These are phyloP conservation scores for Lagria hirta DNA, from an alignment of 2,888 invertebrate species.

Conservation along the genomic window DNA sequence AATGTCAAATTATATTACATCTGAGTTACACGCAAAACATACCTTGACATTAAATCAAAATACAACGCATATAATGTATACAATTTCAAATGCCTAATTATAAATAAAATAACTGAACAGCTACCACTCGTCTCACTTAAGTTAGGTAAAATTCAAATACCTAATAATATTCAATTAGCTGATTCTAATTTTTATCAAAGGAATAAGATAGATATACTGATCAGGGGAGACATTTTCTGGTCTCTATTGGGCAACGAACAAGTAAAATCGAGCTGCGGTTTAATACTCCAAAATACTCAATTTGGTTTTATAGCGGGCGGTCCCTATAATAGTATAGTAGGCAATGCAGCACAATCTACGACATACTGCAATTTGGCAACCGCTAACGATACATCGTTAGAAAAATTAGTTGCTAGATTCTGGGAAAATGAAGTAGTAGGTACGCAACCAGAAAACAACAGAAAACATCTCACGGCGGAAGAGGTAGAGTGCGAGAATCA, in stretches of 20 bases:
- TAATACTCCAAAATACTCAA: no score
- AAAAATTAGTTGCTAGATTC: no score
- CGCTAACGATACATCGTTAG: no score
- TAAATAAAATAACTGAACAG: constrained; percentile 11
- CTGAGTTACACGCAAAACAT: no score
- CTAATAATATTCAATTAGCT: constrained; percentile 19
- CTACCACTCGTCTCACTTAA: constrained; percentile 1
- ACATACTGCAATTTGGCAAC: no score
- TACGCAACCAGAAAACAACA: no score
- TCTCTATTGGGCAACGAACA: constrained; percentile 17
- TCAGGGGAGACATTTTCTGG: no score
- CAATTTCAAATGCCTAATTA: constrained; percentile 17
- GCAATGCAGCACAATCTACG: no score
- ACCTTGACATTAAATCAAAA: no score
- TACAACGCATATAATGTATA: background rate
- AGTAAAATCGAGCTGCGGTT: constrained; percentile 17
- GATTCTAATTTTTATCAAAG: constrained; percentile 18
- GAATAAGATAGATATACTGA: constrained; percentile 17
- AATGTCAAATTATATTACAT: no score
- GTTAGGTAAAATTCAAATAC: constrained; percentile 10
- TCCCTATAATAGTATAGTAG: background rate
- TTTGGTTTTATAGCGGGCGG: constrained; percentile 27
- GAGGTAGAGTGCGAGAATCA: background rate
- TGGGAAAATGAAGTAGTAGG: no score
- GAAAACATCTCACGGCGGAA: no score